Percentiles rank a stretch among this genome's conserved stretches.
Conservation (phyloP, 2,797 vertebrate genomes). For the Karalla daura region DNA sequence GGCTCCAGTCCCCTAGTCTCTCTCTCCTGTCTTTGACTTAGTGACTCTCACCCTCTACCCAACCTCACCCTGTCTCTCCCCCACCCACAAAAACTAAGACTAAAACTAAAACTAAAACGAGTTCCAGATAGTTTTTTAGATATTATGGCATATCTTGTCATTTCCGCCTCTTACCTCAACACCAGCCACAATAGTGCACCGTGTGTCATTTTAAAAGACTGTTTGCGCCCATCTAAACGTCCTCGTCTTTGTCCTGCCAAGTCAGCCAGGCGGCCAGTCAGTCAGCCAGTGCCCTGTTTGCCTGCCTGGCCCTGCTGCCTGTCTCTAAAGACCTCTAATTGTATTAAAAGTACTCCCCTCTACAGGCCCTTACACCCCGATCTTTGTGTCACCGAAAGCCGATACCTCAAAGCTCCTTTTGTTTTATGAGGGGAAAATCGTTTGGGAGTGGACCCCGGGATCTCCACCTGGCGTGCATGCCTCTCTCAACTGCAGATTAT, state of each 20-base stretch:
- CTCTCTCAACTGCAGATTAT: constrained; percentile 87
- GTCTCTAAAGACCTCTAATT: constrained; percentile 84
- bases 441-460: constrained; percentile 81
- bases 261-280: constrained; percentile 50
- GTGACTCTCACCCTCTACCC: constrained; percentile 52
- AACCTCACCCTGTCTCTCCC: constrained; percentile 1
- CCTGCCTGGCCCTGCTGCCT: constrained; percentile 56
- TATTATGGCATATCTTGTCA: constrained; percentile 64
- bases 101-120: constrained; percentile 71
- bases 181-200: constrained; percentile 38
- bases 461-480: constrained; percentile 85
- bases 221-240: constrained; percentile 61
- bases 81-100: too few relatives aligned
- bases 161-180: constrained; percentile 66
- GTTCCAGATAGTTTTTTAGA: constrained; percentile 74
- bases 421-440: constrained; percentile 80
- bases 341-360: constrained; percentile 82
- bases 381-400: constrained; percentile 82
- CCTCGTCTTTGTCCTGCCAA: constrained; percentile 58
- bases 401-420: constrained; percentile 88
- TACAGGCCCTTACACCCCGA: constrained; percentile 75
- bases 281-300: constrained; percentile 58
- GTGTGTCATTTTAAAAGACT: constrained; percentile 65
- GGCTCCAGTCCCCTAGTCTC: constrained; percentile 77
- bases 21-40: constrained; percentile 68